Conservation (phyloP, 1,140 invertebrate genomes). For the Orius laevigatus region DNA sequence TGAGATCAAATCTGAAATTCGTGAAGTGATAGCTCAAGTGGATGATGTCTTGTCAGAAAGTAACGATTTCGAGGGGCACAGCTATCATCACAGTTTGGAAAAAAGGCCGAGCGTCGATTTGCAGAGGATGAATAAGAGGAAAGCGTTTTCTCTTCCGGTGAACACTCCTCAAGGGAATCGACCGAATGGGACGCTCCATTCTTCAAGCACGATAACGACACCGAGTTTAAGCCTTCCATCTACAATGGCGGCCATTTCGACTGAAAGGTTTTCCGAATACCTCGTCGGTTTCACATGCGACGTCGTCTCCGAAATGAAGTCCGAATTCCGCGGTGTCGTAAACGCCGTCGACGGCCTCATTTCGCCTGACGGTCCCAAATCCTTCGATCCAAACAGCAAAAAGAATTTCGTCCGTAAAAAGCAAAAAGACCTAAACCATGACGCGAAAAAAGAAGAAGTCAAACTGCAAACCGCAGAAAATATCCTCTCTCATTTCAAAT, state of each 20-base stretch:
- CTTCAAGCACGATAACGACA: conserved; percentile 3
- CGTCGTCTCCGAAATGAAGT: conserved; percentile 61
- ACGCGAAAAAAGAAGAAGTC: conserved; percentile 17
- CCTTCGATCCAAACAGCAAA: no score
- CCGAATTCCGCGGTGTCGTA: conserved; percentile 52
- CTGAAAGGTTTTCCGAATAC: conserved; percentile 53
- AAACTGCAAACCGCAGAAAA: conserved; percentile 33
- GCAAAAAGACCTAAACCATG: no score
- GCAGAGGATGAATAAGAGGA: conserved; percentile 4
- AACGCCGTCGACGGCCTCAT: conserved; percentile 55
- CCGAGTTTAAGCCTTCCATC: background rate
- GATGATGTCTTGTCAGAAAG: conserved; percentile 52
- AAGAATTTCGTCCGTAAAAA: no score
- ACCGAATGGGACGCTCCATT: background rate
- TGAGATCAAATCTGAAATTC: conserved; percentile 63
- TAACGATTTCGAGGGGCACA: background rate
- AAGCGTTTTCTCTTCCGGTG: conserved; percentile 5
- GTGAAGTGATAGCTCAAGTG: conserved; percentile 59
- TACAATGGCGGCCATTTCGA: conserved; percentile 32
- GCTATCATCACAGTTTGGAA: background rate
- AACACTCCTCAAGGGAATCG: background rate
- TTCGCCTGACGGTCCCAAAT: conserved; percentile 26
- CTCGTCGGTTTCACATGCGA: conserved; percentile 57
- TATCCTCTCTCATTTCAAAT: conserved; percentile 22
- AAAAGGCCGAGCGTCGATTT: conserved; percentile 8